Base-by-base conservation (phyloP, 1,140 invertebrate species). In the Ditylenchus dipsaci region DNA sequence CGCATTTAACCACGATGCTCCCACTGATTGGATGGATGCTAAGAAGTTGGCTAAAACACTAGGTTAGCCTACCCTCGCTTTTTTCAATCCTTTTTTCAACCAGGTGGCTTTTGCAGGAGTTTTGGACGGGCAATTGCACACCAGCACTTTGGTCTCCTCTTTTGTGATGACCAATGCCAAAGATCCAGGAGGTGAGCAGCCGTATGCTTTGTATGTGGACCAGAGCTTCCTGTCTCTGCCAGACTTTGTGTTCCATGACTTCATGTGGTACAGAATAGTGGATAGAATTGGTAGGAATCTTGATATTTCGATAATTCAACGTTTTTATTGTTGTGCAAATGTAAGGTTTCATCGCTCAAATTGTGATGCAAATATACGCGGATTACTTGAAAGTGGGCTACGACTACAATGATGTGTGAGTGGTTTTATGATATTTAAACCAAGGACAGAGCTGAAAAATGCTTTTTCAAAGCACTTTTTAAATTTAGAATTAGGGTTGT, bases 161-260 rank as follows among this genome's bases (percentile, higher is more conserved):
- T 66, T 38, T 29, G 33, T 66, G 15, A 45, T 43, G 1, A 66
- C 53, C 60, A 66, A 66, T 26, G 64, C 59, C 59, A 61, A 66
- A 30, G 65, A 66, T 33, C 65, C 65, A 66, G 30, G 11, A 9
- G 49, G 30, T 1, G 13, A 42, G 17, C 19, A 38, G 42, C 63
- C 63, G 13, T 64, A 64, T 47, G 63, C 63, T 1, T 21, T 64
- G 42, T 64, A 38, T 42, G 23, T 64, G n/a, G 63, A 64, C 26
- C 63, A 64, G 42, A 43, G 42, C 3, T 38, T 42, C 29, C 60
- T 64, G 42, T 43, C 63, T 11, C 57, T 64, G 49, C 49, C 49
- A 3, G 15, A 19, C 23, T 21, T 53, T 19, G n/a, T 21, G 3
- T 53, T 21, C 49, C n/a, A 26, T 17, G 49, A 26, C n/a, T 53